A percentile compares a stretch with the other conserved stretches of the same genome.
phyloP scores from a whole-genome alignment of 2,797 vertebrate genomes.

The Semaprochilodus insignis region DNA sequence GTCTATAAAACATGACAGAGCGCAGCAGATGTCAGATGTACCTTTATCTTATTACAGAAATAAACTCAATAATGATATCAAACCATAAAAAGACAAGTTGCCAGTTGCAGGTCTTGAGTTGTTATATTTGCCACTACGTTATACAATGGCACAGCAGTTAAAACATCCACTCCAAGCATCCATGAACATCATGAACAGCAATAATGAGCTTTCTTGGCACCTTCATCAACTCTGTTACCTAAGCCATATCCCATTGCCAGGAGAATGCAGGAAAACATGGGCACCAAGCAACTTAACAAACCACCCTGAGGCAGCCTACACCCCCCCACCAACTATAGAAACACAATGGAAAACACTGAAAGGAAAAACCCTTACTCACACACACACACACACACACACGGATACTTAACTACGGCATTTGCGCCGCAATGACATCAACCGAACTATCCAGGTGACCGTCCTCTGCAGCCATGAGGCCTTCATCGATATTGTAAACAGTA shows the following conservation, averaged over 20 bases:
- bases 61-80: too few species aligned
- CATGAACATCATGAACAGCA: slow-evolving; percentile 14
- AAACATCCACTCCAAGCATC: not conserved
- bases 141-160: not conserved
- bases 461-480: slow-evolving; percentile 72
- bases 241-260: not conserved
- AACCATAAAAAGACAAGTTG: too few species aligned
- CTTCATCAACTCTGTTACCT: not conserved
- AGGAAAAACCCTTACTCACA: not conserved
- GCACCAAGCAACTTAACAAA: slow-evolving; percentile 5
- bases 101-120: too few species aligned
- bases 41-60: too few species aligned
- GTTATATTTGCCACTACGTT: too few species aligned
- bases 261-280: slow-evolving; percentile 25
- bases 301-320: not conserved
- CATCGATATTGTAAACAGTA: slow-evolving; percentile 55
- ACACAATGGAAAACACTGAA: slow-evolving; percentile 13
- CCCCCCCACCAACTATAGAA: not conserved
- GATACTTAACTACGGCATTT: slow-evolving; percentile 78
- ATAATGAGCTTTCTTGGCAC: slow-evolving; percentile 1
- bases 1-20: too few species aligned
- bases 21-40: too few species aligned
- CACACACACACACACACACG: slow-evolving; percentile 20
- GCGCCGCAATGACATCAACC: slow-evolving; percentile 74
- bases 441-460: slow-evolving; percentile 76